These are phyloP conservation scores for Eilema sororculum DNA, from an alignment of 2,888 invertebrate genomes.

Conservation along the genomic window DNA sequence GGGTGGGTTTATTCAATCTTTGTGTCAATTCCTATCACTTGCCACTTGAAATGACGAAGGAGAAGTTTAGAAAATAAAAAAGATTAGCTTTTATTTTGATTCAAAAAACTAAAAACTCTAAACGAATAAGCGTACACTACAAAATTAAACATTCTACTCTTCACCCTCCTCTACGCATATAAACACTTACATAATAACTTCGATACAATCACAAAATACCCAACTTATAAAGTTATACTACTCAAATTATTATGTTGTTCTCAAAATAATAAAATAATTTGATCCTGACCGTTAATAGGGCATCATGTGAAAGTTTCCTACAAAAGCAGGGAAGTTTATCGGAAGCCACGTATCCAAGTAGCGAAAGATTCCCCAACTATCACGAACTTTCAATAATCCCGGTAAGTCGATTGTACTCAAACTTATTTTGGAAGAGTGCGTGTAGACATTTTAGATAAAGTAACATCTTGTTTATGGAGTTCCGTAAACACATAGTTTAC, in stretches of 20 bases:
- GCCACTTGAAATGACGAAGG: neutral
- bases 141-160: neutral
- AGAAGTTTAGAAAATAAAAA: neutral
- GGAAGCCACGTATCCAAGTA: conserved; percentile 72
- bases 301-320: conserved; percentile 62
- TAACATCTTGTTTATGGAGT: conserved; percentile 50
- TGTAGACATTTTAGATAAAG: conserved; percentile 52
- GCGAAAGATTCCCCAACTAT: conserved; percentile 76
- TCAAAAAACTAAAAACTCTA: neutral
- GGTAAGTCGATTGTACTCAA: conserved; percentile 73
- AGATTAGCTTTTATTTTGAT: neutral
- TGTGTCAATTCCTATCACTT: too few species aligned
- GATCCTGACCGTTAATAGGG: conserved; percentile 57
- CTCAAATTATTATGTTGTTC: conserved; percentile 47
- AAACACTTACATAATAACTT: neutral
- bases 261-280: conserved; percentile 35
- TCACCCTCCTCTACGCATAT: neutral
- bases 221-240: conserved; percentile 25
- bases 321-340: conserved; percentile 66
- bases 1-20: too few species aligned
- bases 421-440: conserved; percentile 59
- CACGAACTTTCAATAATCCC: conserved; percentile 77
- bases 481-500: conserved; percentile 44
- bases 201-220: conserved; percentile 3
- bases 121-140: neutral